These are phyloP conservation scores for Saccopteryx leptura DNA, from an alignment of 2,113 vertebrate species.

Conservation along the genomic window DNA sequence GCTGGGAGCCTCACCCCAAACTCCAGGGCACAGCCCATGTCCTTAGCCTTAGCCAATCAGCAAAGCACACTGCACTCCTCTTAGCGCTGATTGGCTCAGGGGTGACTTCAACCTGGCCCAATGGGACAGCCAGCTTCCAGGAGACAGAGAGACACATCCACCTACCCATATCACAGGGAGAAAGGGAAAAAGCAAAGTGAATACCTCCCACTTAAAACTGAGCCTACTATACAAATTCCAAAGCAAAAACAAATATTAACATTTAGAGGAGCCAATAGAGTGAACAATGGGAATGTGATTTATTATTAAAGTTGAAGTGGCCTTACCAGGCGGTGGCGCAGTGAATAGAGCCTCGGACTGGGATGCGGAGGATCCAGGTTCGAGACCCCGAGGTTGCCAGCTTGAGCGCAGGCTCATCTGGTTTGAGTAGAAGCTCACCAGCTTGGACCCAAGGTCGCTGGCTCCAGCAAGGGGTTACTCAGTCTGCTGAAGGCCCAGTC, in stretches of 20 bases:
- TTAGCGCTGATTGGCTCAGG: neutral
- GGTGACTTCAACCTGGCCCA: neutral
- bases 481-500: no score
- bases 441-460: no score
- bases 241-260: neutral
- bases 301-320: neutral
- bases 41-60: neutral
- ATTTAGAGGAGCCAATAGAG: neutral
- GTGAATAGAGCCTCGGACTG: no score
- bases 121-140: neutral
- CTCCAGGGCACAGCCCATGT: fast-evolving
- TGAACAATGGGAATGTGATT: neutral
- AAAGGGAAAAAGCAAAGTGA: neutral
- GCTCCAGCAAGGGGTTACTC: no score
- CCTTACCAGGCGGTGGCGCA: no score
- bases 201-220: neutral
- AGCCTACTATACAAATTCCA: neutral
- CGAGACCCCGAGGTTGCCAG: no score
- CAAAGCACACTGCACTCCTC: neutral
- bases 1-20: neutral
- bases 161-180: neutral
- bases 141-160: neutral
- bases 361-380: no score
- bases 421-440: no score
- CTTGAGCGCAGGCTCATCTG: no score